A percentile compares a stretch with the other conserved stretches of the same genome.
Conservation (phyloP, 2,888 invertebrate species). For the Leucoma salicis region DNA sequence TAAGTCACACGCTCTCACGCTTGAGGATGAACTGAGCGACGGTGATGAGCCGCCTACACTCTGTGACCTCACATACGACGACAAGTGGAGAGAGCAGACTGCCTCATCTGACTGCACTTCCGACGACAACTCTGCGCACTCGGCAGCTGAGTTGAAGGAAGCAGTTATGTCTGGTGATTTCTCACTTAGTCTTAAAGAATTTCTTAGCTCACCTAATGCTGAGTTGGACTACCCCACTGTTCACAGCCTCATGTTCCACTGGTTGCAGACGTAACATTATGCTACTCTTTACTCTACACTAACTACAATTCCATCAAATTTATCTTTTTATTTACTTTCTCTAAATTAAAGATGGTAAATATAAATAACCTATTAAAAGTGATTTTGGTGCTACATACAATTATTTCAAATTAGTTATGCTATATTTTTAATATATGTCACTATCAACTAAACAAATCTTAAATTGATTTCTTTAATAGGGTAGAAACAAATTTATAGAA, state of each 20-base stretch:
- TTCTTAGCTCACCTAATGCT: constrained; percentile 69
- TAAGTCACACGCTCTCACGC: constrained; percentile 48
- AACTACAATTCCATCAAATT: constrained; percentile 29
- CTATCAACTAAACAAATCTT: too few species aligned
- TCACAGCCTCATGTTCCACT: constrained; percentile 79
- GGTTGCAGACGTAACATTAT: constrained; percentile 75
- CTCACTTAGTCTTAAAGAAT: constrained; percentile 59
- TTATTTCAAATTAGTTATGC: too few species aligned
- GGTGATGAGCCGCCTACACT: constrained; percentile 72
- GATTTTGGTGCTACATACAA: not conserved
- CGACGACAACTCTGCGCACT: constrained; percentile 72
- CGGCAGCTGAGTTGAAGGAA: constrained; percentile 55
- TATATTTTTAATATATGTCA: too few species aligned
- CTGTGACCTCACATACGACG: constrained; percentile 66
- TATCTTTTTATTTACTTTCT: constrained; percentile 28
- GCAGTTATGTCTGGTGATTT: constrained; percentile 43
- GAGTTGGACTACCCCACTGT: constrained; percentile 76
- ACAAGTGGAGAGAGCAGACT: constrained; percentile 60
- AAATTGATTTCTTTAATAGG: too few species aligned
- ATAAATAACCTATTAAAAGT: not conserved
- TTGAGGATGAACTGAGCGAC: constrained; percentile 68
- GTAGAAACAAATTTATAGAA: too few species aligned
- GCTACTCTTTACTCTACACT: constrained; percentile 18
- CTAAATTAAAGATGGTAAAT: too few species aligned
- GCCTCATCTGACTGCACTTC: constrained; percentile 66